A percentile compares a stretch with the other conserved stretches of the same genome.
Conservation (phyloP, 1,140 invertebrate genomes). For the Nasonia vitripennis region DNA sequence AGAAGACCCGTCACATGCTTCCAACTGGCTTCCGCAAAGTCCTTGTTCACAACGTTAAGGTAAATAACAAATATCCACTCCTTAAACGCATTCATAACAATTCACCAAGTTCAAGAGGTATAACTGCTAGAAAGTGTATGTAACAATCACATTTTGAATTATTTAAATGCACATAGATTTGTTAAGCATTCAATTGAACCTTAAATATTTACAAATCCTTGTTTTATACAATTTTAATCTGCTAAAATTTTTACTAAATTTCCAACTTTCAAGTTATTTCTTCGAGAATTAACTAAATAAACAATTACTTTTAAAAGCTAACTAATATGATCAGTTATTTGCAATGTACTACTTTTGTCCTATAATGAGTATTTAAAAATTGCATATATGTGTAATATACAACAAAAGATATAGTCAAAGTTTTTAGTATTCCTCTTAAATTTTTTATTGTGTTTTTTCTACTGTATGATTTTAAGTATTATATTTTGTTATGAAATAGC, state of each 20-base stretch:
- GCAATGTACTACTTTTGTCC: background rate
- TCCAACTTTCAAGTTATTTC: background rate
- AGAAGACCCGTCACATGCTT: conserved; percentile 95
- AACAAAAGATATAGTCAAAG: no score
- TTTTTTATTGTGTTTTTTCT: no score
- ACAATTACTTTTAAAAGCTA: no score
- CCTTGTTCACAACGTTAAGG: conserved; percentile 88
- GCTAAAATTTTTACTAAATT: background rate
- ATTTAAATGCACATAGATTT: background rate
- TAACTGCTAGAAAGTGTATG: background rate
- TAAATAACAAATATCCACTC: conserved; percentile 68
- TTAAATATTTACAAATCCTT: background rate
- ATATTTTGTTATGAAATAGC: background rate
- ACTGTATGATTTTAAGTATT: conserved; percentile 12
- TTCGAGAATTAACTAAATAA: no score
- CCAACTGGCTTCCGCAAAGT: conserved; percentile 98
- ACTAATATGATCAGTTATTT: no score
- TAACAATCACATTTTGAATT: background rate
- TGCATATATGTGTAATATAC: background rate
- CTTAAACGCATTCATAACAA: background rate
- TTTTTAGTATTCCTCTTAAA: no score
- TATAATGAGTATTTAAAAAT: background rate
- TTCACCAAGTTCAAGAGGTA: background rate
- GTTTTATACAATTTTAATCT: background rate
- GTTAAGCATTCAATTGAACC: background rate